Evolutionary conservation across 2,113 vertebrate species (phyloP), one percentile per base, ranked within the genome.

Genomic region (Eptatretus burgeri): DNA sequence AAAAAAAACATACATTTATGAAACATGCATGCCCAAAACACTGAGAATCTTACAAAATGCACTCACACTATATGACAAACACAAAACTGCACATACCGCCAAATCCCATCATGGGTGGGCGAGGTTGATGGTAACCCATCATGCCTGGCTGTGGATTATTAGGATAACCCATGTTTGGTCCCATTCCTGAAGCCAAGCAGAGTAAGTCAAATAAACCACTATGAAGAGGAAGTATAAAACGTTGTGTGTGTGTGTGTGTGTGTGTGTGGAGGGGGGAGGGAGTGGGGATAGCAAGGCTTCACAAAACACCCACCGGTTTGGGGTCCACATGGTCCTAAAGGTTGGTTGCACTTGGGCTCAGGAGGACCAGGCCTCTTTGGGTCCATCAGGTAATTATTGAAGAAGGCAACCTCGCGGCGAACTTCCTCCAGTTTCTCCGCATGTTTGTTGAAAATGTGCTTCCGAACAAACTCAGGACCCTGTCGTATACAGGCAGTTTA

Each of bases 371-470:
- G 85, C 51, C 84, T 75, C 72, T 88, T 88, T 19, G 81, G 82
- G 41, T 91, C 85, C 69, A 82, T 82, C 19, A 91, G 77, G 69
- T 85, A 88, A 66, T 84, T 85, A 71, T 91, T 91, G 65, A 91
- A 91, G 66, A 91, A 91, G 0, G 73, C 51, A 9, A 91, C 85
- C 65, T 91, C 85, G 68, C 85, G 87, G 72, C 84, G 84, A 17
- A 91, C 85, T 69, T 85, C 85, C 67, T 85, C 83, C 51, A 91
- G 86, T 72, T 91, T 91, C 67, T 91, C 84, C 0, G 77, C 78
- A 0, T 91, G 85, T 70, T 91, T 91, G 69, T 91, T 91, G 70
- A 87, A 77, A 66, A 91, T 88, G 71, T 91, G 85, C 60, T 91
- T 91, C 16, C 81, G 79, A 10, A 91, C 85, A 73, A 91, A 91